Conservation (phyloP, 2,888 invertebrate species). For the Tetragonula carbonaria region DNA sequence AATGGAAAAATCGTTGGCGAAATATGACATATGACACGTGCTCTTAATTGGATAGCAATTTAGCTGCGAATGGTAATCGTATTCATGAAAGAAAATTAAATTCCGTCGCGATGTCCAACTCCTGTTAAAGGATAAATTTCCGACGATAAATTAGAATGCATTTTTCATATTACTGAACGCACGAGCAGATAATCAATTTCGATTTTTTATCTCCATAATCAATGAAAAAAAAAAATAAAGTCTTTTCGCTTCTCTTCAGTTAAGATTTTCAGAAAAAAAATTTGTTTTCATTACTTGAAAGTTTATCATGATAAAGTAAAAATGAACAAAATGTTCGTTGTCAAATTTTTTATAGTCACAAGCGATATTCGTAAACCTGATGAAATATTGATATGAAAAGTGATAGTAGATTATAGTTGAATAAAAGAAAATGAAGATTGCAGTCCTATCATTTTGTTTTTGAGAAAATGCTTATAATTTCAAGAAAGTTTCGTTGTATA, state of each 20-base stretch:
- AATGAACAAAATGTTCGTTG: no score
- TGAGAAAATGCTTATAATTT: no score
- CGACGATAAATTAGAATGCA: background rate
- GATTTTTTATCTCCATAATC: background rate
- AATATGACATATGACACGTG: background rate
- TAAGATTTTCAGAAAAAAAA: no score
- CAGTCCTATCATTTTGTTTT: no score
- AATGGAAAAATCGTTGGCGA: background rate
- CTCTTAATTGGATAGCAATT: constrained; percentile 26
- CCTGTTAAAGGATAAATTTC: background rate
- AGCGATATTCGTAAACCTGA: no score
- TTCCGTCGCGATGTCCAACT: background rate
- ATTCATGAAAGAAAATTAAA: background rate
- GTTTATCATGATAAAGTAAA: no score
- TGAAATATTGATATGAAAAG: no score
- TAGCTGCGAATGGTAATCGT: constrained; percentile 4
- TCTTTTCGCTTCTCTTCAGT: background rate
- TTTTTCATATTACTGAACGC: background rate
- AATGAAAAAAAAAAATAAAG: background rate
- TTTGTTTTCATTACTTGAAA: no score
- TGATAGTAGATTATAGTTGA: no score
- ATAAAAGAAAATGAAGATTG: no score
- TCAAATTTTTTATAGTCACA: no score
- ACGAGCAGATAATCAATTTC: background rate
- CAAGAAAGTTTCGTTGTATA: no score